phyloP scores from a whole-genome alignment of 1,140 invertebrate species.

The Pogonomyrmex californicus region DNA sequence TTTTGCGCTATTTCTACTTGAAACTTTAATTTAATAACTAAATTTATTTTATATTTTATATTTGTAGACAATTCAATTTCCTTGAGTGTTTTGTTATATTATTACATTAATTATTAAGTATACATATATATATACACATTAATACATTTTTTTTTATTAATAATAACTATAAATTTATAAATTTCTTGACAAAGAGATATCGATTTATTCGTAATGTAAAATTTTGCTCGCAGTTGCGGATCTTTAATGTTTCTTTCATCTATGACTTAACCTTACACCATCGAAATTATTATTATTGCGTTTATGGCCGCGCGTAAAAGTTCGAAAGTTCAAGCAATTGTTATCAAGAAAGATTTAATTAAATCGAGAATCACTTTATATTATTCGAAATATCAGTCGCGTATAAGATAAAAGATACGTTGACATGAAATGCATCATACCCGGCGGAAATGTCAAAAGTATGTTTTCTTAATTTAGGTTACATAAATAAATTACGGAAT shows the following conservation, averaged over 20 bases:
- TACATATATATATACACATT: too few species aligned
- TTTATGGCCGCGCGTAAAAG: slow-evolving; percentile 17
- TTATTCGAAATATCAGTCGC: not conserved
- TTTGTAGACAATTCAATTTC: too few species aligned
- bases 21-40: too few species aligned
- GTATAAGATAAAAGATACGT: slow-evolving; percentile 30
- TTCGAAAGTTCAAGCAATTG: slow-evolving; percentile 25
- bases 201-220: not conserved
- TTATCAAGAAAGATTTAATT: not conserved
- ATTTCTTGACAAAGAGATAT: too few species aligned
- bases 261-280: not conserved
- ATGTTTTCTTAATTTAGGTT: slow-evolving; percentile 76
- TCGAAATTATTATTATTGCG: not conserved
- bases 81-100: too few species aligned
- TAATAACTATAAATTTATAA: too few species aligned
- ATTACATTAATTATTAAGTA: too few species aligned
- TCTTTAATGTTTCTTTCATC: not conserved
- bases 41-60: too few species aligned
- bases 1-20: too few species aligned
- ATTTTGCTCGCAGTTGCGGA: not conserved
- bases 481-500: slow-evolving; percentile 41
- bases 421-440: slow-evolving; percentile 89
- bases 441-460: slow-evolving; percentile 89
- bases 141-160: too few species aligned
- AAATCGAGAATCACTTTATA: not conserved